Base-by-base conservation (phyloP, 2,113 vertebrate species). In the Corythoichthys haematopterus region DNA sequence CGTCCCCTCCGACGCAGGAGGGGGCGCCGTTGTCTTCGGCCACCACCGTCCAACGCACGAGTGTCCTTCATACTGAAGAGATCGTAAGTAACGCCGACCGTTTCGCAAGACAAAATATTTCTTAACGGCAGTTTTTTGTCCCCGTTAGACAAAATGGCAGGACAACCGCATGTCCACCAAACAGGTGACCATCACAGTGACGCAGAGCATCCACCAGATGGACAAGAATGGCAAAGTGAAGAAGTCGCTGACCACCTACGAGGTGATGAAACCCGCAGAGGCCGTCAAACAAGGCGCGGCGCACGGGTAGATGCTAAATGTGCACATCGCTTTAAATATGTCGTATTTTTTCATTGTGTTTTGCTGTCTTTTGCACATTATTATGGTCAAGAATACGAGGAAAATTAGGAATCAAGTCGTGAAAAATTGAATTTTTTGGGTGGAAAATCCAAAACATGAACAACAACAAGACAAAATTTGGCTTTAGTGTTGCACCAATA, bases 121-220 rank as follows among this genome's bases (percentile, higher is more conserved):
- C 12, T 20, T 15, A 2, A 2, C 35, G 28, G 1, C 16, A 2
- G 46, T 9, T 20, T 63, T 38, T 1, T 35, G 14, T 37, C 13
- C 8, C 7, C 15, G 10, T 48, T 81, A 91, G 89, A 92, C 89
- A 28, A 90, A 93, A 75, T 92, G 91, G 92, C 90, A 92, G 71
- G 90, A 91, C 83, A 92, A 87, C 75, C 85, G 88, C 50, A 93
- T 92, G 92, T 91, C 91, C 14, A 92, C 88, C 62, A 93, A 92
- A 74, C 92, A 93, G 78, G 92, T 93, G 79, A 91, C 91, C 78
- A 92, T 92, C 76, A 93, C 90, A 6, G 90, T 93, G 79, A 92
- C 90, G 0, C 90, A 93, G 84, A 92, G 91, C 80, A 89, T 93
- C 80, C 87, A 89, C 43, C 91, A 92, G 79, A 85, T 93, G 76